Evolutionary conservation across 2,113 vertebrate genomes (phyloP).

Genomic region (Psittacara wagleri): DNA sequence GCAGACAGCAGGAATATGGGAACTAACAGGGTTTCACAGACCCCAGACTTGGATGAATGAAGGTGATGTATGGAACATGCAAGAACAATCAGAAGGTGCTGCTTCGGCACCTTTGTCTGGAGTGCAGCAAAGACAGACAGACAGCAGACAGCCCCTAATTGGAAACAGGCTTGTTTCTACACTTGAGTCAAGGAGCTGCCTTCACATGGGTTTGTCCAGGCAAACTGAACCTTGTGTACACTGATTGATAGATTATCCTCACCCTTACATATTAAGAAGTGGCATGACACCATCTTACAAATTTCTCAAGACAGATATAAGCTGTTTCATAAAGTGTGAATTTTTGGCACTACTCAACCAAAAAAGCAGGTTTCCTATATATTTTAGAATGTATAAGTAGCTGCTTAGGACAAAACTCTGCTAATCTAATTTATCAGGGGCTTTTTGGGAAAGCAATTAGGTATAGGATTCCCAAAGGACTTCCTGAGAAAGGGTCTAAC

Average conservation of each 20-base stretch:
- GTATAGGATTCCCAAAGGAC: neutral
- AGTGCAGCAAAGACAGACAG: neutral
- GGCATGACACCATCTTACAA: neutral
- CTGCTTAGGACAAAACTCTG: neutral
- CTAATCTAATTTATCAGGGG: neutral
- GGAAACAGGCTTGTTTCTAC: neutral
- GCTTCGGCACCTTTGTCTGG: neutral
- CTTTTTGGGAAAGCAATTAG: neutral
- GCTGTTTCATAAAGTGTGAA: neutral
- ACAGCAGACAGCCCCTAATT: neutral
- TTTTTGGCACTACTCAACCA: neutral
- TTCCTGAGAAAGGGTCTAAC: neutral
- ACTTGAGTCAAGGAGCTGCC: neutral
- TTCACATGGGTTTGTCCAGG: neutral
- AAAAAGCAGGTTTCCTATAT: neutral
- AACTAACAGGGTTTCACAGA: neutral
- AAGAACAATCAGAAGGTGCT: neutral
- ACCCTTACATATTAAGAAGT: neutral
- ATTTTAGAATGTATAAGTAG: neutral
- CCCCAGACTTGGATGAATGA: neutral
- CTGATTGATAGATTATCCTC: neutral
- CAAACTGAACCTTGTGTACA: neutral
- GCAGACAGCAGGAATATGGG: neutral
- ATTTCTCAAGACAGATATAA: neutral
- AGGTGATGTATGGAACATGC: neutral